Base-by-base conservation (phyloP, 2,113 vertebrate genomes). In the Daphoenositta chrysoptera region DNA sequence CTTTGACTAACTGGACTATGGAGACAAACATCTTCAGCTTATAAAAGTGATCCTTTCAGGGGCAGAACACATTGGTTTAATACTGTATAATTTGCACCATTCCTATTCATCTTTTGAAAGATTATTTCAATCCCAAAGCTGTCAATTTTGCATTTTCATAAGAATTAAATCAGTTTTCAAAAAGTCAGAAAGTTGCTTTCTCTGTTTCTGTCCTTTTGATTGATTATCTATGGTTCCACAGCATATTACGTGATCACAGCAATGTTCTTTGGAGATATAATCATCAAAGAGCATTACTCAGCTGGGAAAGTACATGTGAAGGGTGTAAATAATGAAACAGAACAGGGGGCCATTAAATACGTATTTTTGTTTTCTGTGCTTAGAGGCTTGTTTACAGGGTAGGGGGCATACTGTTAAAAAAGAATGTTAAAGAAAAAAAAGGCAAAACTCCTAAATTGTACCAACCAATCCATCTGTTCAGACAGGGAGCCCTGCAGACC, bases 231-330 rank as follows among this genome's bases (percentile, higher is more conserved):
- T 97, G 97, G 96, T 96, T 97, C 69, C 73, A 88, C 90, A 97
- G 98, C 93, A 91, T 85, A 98, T 97, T 90, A 96, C 61, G 44
- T 91, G 97, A 98, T 98, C 98, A 97, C 94, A 98, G 96, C 83
- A 89, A 97, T 97, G 95, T 96, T 98, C 97, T 98, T 98, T 97
- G 97, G 97, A 97, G 97, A 98, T 98, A 97, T 37, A 97, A 97
- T 98, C 97, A 98, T 98, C 97, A 98, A 98, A 98, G 98, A 95
- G 93, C 82, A 96, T 97, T 95, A 93, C 94, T 95, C 96, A 97
- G 97, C 95, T 98, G 80, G 93, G 48, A 75, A 96, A 95, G 92
- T 92, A 90, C 92, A 96, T 86, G 95, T 95, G 96, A 96, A 89
- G 91, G 90, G 72, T 96, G 94, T 98, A 96, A 98, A 98, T 98